Conservation (phyloP, 2,797 vertebrate species). For the Sebastolobus altivelis region DNA sequence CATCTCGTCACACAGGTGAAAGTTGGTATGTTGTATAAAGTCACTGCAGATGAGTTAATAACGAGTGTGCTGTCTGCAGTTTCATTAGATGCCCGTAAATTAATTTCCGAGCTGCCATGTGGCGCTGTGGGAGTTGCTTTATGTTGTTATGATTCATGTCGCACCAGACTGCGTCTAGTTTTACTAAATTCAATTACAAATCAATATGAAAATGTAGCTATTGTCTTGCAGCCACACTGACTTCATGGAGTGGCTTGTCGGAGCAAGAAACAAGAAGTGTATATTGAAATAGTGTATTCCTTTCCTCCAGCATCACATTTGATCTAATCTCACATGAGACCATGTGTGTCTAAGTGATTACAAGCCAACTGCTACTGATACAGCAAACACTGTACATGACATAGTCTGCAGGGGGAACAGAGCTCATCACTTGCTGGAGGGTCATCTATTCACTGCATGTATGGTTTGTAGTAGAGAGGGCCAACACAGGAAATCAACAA, state of each 20-base stretch:
- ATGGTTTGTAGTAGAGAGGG: neutral
- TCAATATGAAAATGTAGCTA: neutral
- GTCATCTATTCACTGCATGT: neutral
- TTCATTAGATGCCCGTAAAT: neutral
- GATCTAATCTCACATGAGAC: conserved; percentile 18
- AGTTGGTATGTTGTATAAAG: neutral
- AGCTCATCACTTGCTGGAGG: neutral
- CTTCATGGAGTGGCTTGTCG: neutral
- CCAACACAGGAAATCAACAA: neutral
- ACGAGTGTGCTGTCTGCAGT: neutral
- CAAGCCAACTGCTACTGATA: conserved; percentile 4
- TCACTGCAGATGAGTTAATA: neutral
- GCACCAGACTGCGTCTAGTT: neutral
- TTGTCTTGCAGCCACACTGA: neutral
- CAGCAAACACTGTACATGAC: conserved; percentile 11
- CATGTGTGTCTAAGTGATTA: conserved; percentile 3
- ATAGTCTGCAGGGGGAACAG: neutral
- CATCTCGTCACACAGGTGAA: neutral
- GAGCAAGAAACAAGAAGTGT: neutral
- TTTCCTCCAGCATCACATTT: neutral
- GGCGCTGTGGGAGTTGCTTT: neutral
- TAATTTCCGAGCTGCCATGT: neutral
- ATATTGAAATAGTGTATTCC: neutral
- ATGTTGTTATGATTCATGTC: neutral
- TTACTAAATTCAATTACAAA: neutral